These are phyloP conservation scores for Pachyramphus minor DNA, from an alignment of 2,113 vertebrate genomes.

Conservation along the genomic window DNA sequence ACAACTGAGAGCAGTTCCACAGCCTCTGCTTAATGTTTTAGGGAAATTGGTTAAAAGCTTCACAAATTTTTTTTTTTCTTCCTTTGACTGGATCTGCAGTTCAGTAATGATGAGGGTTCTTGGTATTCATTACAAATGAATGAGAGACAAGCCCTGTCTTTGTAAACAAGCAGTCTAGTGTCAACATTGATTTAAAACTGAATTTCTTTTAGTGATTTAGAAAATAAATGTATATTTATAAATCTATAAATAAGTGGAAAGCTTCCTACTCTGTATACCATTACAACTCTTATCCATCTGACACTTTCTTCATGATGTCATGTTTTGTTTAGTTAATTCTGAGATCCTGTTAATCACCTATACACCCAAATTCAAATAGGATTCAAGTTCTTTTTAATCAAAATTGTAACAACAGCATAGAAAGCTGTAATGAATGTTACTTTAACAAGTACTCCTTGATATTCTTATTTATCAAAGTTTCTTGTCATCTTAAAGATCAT, in stretches of 20 bases:
- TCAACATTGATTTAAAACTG: background rate
- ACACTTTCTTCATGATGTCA: background rate
- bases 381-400: background rate
- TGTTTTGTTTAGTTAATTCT: background rate
- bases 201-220: background rate
- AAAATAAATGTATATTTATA: background rate
- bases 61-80: background rate
- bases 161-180: background rate
- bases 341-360: background rate
- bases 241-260: background rate
- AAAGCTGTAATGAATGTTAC: background rate
- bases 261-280: background rate
- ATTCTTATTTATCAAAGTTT: background rate
- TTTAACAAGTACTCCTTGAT: background rate
- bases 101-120: background rate
- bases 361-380: background rate
- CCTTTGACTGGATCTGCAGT: background rate
- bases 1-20: background rate
- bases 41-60: background rate
- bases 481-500: background rate
- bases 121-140: background rate
- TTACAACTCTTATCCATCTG: background rate
- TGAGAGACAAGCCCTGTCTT: background rate
- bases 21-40: background rate
- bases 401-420: background rate